Conservation (phyloP, 2,113 vertebrate species). For the Pontoporia blainvillei region DNA sequence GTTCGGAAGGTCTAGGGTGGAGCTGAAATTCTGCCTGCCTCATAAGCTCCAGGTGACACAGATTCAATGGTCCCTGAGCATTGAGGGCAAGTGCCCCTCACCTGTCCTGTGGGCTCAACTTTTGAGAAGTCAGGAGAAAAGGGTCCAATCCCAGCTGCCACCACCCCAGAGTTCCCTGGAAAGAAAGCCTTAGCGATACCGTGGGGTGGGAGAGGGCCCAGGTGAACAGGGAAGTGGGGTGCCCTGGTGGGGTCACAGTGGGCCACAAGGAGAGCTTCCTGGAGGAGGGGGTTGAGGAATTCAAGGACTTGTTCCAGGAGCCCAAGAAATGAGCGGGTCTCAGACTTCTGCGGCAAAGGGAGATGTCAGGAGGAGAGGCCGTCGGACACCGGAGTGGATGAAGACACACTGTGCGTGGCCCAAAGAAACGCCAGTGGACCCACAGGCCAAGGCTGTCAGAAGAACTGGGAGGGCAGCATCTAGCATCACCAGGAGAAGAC, state of each 20-base stretch:
- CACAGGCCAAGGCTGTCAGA: not conserved
- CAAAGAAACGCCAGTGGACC: not conserved
- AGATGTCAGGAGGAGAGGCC: not conserved
- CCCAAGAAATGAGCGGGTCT: not conserved
- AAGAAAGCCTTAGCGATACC: not conserved
- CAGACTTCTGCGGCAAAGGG: not conserved
- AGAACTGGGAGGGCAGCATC: not conserved
- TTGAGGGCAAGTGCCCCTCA: not conserved
- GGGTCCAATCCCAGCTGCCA: not conserved
- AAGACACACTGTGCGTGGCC: not conserved
- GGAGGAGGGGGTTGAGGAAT: not conserved
- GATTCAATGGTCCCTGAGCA: too few relatives aligned
- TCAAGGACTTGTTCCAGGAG: not conserved
- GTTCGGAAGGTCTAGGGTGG: not conserved
- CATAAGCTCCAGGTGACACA: too few relatives aligned
- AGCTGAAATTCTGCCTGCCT: not conserved
- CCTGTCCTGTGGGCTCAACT: not conserved
- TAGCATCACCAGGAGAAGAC: not conserved
- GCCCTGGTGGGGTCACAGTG: accelerated
- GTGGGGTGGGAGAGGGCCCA: not conserved
- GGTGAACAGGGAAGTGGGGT: not conserved
- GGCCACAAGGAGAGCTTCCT: not conserved
- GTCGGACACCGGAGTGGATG: accelerated
- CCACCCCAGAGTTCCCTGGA: not conserved
- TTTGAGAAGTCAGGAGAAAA: not conserved